Percentiles rank a stretch among this genome's conserved stretches.
phyloP scores from a whole-genome alignment of 2,113 vertebrate genomes.

The Gila orcuttii region DNA sequence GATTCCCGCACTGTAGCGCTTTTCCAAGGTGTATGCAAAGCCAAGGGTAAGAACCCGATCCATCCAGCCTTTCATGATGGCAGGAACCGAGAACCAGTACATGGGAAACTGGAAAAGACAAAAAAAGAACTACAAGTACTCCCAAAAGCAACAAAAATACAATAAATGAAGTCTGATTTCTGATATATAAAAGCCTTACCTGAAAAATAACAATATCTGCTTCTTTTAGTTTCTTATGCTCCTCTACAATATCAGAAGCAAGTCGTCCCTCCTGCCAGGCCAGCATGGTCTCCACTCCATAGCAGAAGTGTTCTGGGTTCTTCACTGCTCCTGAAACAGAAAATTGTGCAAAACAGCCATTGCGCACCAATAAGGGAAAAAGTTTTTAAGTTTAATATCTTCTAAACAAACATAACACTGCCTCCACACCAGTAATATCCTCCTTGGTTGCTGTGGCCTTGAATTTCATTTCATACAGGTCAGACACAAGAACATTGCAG shows the following conservation, averaged over 20 bases:
- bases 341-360: neutral
- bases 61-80: conserved; percentile 17
- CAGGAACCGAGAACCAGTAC: conserved; percentile 16
- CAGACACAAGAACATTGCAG: conserved; percentile 66
- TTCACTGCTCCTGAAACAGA: neutral
- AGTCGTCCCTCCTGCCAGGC: neutral
- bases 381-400: neutral
- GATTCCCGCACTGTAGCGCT: neutral
- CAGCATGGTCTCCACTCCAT: neutral
- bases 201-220: neutral
- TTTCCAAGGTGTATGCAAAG: neutral
- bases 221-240: neutral
- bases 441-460: neutral
- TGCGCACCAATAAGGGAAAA: neutral
- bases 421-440: neutral
- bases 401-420: neutral
- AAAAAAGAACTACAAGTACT: neutral
- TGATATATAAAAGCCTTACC: neutral
- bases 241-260: neutral
- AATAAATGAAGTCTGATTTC: no score
- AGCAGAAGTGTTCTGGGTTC: neutral
- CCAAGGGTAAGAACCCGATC: neutral
- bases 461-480: conserved; percentile 78
- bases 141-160: neutral
- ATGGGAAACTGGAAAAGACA: neutral